Percentiles rank a stretch among this genome's conserved stretches.
These are phyloP conservation scores for Drosophila triauraria DNA, from an alignment of 1,140 invertebrate genomes.

Conservation along the genomic window DNA sequence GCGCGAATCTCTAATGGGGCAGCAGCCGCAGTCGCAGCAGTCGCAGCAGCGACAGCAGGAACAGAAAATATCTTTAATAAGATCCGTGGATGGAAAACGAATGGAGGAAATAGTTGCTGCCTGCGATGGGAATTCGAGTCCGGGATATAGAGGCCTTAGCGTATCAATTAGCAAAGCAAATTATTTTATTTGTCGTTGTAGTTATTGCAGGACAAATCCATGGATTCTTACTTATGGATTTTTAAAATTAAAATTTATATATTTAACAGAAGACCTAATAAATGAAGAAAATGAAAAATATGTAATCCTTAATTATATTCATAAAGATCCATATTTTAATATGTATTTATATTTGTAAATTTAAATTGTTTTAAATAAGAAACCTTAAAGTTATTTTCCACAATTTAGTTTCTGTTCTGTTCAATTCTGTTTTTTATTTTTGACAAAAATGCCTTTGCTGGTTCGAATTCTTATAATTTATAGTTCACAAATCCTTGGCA, in stretches of 20 bases:
- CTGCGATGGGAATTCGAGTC: conserved; percentile 7
- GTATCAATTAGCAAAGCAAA: conserved; percentile 21
- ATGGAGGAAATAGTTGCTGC: conserved; percentile 17
- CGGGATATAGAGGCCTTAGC: neutral
- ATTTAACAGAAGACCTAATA: no score
- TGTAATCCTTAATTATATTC: no score
- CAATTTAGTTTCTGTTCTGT: no score
- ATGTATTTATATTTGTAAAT: neutral
- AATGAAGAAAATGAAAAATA: no score
- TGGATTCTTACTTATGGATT: neutral
- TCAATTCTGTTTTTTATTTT: neutral
- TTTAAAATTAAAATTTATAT: no score
- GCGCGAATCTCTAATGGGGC: conserved; percentile 55
- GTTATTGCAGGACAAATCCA: neutral
- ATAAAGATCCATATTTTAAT: neutral
- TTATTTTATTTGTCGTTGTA: conserved; percentile 3
- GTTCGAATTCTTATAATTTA: neutral
- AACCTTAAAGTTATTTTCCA: no score
- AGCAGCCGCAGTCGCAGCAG: conserved; percentile 2
- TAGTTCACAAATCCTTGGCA: neutral
- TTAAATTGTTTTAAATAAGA: no score
- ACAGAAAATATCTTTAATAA: conserved; percentile 42
- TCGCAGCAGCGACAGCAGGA: neutral
- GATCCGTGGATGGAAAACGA: conserved; percentile 27
- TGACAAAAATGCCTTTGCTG: neutral